Base-by-base conservation (phyloP, 53 echinoderm and acorn worm genomes). In the Henricia sp. region DNA sequence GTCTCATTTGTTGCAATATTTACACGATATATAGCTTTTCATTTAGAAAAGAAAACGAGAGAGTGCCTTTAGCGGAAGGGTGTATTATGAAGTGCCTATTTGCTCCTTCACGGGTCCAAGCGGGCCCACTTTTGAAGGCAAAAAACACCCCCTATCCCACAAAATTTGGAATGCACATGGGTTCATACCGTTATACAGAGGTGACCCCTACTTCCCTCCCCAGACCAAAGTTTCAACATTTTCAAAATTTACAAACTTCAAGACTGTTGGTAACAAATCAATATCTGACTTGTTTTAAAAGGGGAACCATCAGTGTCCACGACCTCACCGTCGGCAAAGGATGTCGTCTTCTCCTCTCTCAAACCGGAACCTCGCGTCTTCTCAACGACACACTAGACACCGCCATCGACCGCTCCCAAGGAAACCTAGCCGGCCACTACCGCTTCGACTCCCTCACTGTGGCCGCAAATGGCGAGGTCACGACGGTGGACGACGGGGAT, bases 291-390 rank as follows among this genome's bases (percentile, higher is more conserved):
- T 52, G 6, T 38, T 52, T 88, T 59, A 24, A 37, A 77, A 95
- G 92, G 71, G 95, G 95, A 52, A 88, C 87, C 12, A 78, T 95
- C 28, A 90, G 94, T 39, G 83, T 82, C 36, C 92, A 95, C 55
- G 86, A 92, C 65, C 50, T 95, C 35, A 92, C 92, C 34, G 63
- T 95, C n/a, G 95, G 92, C 27, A 50, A 70, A 23, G 92, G 90
- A 10, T 95, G 95, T 46, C 87, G 90, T 27, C 92, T 95, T 0
- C 95, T 95, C 63, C 83, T 95, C 43, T 88, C 92, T 0, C 74
- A 85, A 42, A 88, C 78, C 37, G 95, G 95, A 16, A 89, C 87
- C 51, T 87, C 95, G 8, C 88, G 83, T 35, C 84, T 92, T 30
- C 87, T 89, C 0, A 83, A 82, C 54, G 90, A 95, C 44, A 63